A percentile compares a stretch with the other conserved stretches of the same genome.
Evolutionary conservation across 2,888 invertebrate species (phyloP).

Genomic region (Ferdinandea cuprea): DNA sequence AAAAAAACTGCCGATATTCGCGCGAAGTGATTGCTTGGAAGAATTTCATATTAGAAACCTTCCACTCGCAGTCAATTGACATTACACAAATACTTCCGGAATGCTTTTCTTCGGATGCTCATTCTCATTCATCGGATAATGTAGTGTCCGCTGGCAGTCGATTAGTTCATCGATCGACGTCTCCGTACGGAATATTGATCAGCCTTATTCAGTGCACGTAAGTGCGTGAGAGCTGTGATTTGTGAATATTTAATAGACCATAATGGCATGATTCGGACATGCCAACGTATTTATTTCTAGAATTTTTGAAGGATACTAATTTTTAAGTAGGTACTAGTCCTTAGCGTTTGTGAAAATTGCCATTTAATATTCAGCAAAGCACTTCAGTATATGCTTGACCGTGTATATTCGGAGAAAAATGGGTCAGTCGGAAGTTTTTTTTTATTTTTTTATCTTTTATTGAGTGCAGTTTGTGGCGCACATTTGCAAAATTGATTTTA

Average conservation of each 20-base stretch:
- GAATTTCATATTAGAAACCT: conserved; percentile 60
- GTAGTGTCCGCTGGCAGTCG: conserved; percentile 44
- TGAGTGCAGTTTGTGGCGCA: too few species aligned
- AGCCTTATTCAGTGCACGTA: conserved; percentile 69
- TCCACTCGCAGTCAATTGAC: conserved; percentile 39
- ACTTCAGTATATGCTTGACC: not conserved
- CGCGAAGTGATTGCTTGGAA: not conserved
- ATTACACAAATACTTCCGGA: conserved; percentile 53
- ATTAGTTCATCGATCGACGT: conserved; percentile 60
- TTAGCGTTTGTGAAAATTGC: not conserved
- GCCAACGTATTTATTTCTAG: conserved; percentile 33
- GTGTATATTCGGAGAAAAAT: not conserved
- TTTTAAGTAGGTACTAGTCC: conserved; percentile 17
- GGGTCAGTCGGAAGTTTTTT: conserved; percentile 21
- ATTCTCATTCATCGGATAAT: conserved; percentile 48
- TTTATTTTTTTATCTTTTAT: not conserved
- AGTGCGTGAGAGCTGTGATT: conserved; percentile 44
- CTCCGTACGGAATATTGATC: conserved; percentile 57
- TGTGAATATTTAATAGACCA: conserved; percentile 45
- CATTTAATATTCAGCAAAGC: conserved; percentile 12
- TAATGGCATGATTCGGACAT: conserved; percentile 39
- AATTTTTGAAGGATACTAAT: conserved; percentile 41
- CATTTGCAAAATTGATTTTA: not conserved
- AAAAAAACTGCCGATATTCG: conserved; percentile 20
- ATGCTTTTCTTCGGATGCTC: conserved; percentile 15